These are phyloP conservation scores for Ifrita kowaldi DNA, from an alignment of 2,113 vertebrate species.

Conservation along the genomic window DNA sequence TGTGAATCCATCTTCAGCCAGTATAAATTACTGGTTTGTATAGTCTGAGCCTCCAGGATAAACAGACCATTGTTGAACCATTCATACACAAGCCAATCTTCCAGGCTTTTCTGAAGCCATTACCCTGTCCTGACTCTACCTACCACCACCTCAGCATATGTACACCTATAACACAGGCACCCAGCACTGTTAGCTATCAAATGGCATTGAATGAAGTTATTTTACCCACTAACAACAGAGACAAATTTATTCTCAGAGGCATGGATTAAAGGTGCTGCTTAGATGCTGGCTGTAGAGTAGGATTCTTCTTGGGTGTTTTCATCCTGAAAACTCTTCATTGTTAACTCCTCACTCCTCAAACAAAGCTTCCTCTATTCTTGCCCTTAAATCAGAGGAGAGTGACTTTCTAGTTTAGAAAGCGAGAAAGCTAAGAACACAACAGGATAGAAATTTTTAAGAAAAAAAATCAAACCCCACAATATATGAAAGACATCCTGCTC, in stretches of 20 bases:
- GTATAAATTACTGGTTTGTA: constrained; percentile 46
- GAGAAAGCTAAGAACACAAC: not conserved
- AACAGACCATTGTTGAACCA: constrained; percentile 38
- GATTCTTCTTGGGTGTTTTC: not conserved
- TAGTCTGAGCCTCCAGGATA: constrained; percentile 51
- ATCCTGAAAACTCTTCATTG: not conserved
- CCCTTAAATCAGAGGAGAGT: constrained; percentile 5
- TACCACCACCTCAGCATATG: not conserved
- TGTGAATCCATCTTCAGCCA: constrained; percentile 31
- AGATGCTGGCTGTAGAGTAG: not conserved
- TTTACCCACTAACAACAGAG: not conserved
- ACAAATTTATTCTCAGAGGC: not conserved
- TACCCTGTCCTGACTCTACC: not conserved
- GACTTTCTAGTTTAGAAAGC: not conserved
- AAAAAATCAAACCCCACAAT: not conserved
- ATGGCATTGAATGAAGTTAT: not conserved
- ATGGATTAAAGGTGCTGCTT: not conserved
- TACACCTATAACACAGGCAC: not conserved
- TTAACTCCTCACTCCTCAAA: not conserved
- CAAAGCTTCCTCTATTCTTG: not conserved
- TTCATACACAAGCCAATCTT: constrained; percentile 1
- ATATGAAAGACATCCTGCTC: not conserved
- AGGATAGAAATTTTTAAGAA: not conserved
- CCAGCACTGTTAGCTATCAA: not conserved
- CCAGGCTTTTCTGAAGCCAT: constrained; percentile 25